Evolutionary conservation across 2,113 vertebrate genomes (phyloP).

Genomic region (Cyanoderma ruficeps): DNA sequence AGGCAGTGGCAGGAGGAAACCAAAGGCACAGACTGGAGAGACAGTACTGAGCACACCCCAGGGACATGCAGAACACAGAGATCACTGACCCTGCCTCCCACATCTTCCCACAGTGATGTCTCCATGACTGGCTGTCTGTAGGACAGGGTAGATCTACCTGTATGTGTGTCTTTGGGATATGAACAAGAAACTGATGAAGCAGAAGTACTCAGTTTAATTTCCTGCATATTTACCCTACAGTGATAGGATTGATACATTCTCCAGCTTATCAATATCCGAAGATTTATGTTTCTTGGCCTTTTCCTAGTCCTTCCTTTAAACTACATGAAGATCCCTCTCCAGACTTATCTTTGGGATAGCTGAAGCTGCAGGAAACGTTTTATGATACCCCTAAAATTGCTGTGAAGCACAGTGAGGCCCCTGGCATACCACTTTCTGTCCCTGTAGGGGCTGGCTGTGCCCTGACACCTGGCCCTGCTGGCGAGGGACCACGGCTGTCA

Average conservation of each 20-base stretch:
- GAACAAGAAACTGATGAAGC: not conserved
- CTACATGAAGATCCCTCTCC: not conserved
- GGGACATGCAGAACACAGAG: not conserved
- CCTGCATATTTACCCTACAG: not conserved
- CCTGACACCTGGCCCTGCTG: not conserved
- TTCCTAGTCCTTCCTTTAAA: not conserved
- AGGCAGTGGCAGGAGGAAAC: not conserved
- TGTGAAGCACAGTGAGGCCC: not conserved
- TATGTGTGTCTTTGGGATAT: not conserved
- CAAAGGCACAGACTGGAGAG: not conserved
- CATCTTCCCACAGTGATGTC: not conserved
- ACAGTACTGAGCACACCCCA: not conserved
- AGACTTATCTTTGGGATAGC: not conserved
- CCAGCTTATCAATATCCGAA: not conserved
- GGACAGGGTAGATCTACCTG: not conserved
- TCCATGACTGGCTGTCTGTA: accelerated
- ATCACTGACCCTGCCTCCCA: not conserved
- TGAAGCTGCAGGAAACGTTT: not conserved
- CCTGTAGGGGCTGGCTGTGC: not conserved
- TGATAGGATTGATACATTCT: not conserved
- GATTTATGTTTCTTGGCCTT: not conserved
- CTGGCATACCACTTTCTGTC: not conserved
- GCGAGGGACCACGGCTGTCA: accelerated
- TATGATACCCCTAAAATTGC: too few relatives aligned
- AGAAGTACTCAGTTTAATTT: not conserved